phyloP scores from a whole-genome alignment of 1,140 invertebrate genomes.

The Tetranychus urticae region DNA sequence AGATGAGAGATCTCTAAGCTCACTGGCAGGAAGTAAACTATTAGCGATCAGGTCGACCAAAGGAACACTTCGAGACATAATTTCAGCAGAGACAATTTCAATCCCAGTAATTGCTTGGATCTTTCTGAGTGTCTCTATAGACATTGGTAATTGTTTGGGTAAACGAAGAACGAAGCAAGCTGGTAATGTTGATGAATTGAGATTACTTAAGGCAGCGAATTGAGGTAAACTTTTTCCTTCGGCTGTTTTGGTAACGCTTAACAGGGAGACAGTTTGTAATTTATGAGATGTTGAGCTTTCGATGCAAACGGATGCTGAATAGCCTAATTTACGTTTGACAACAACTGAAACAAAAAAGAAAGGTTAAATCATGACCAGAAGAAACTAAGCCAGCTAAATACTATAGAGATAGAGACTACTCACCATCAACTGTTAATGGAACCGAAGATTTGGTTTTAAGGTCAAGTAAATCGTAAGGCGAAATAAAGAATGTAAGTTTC shows the following conservation, averaged over 20 bases:
- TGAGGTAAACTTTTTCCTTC: constrained; percentile 50
- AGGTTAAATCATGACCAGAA: neutral
- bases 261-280: constrained; percentile 46
- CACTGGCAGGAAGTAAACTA: neutral
- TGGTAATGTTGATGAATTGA: constrained; percentile 64
- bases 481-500: constrained; percentile 79
- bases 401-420: constrained; percentile 7
- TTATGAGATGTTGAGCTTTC: constrained; percentile 69
- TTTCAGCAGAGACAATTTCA: constrained; percentile 1
- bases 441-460: constrained; percentile 41
- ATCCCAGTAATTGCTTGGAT: constrained; percentile 40
- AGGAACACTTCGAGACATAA: neutral
- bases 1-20: neutral
- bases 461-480: constrained; percentile 74
- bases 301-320: constrained; percentile 64
- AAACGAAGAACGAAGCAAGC: constrained; percentile 71
- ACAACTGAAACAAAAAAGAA: constrained; percentile 14
- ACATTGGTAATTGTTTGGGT: constrained; percentile 61
- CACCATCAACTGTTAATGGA: constrained; percentile 40
- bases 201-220: constrained; percentile 46
- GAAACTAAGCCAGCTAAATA: no score
- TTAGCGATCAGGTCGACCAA: constrained; percentile 6
- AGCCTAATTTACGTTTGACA: constrained; percentile 43
- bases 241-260: constrained; percentile 41
- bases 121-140: constrained; percentile 39